Conservation (phyloP, 1,140 invertebrate genomes). For the Euglossa dilemma region DNA sequence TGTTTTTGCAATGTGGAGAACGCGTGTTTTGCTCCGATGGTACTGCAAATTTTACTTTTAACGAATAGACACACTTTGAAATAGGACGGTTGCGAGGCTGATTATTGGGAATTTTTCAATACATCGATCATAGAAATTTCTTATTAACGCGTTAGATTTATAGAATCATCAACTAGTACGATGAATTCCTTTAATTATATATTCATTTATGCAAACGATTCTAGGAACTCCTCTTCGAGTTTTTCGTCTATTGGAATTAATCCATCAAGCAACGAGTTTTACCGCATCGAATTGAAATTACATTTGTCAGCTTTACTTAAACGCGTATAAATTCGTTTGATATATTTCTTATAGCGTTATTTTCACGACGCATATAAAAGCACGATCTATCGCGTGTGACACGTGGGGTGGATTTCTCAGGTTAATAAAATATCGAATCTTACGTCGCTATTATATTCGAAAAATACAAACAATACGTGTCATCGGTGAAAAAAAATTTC, state of each 20-base stretch:
- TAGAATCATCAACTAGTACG: not conserved
- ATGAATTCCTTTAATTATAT: not conserved
- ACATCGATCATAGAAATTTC: not conserved
- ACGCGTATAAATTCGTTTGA: not conserved
- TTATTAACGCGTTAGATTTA: not conserved
- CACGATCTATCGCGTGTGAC: too few relatives aligned
- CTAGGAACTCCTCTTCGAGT: not conserved
- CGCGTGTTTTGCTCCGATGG: conserved; percentile 31
- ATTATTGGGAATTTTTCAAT: not conserved
- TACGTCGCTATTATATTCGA: not conserved
- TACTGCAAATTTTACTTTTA: conserved; percentile 23
- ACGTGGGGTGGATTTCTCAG: too few relatives aligned
- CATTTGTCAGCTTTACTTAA: not conserved
- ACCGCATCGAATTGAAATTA: not conserved
- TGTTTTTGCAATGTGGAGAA: conserved; percentile 48
- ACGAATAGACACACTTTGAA: not conserved
- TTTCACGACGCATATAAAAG: too few relatives aligned
- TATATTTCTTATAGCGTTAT: too few relatives aligned
- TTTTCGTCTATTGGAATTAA: not conserved
- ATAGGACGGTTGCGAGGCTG: too few relatives aligned
- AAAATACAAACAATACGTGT: not conserved
- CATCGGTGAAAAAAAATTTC: not conserved
- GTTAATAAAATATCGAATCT: not conserved
- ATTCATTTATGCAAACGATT: conserved; percentile 13
- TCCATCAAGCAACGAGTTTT: too few relatives aligned